Evolutionary conservation across 2,113 vertebrate genomes (phyloP), one percentile per base, ranked within the genome.

Genomic region (Tachysurus fulvidraco): DNA sequence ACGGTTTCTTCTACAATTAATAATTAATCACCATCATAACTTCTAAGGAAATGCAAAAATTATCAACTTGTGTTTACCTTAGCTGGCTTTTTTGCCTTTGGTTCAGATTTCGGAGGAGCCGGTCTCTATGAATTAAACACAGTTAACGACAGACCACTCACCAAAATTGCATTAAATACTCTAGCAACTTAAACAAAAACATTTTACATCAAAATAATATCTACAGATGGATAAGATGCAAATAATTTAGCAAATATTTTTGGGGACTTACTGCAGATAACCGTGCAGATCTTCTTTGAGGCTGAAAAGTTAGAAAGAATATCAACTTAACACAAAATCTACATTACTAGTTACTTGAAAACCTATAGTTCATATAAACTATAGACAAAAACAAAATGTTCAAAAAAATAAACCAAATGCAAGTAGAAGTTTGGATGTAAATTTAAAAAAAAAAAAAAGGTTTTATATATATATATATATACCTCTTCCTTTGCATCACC

Each of bases 231-330:
- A 12, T 23, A 60, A 3, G 52, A 9, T 28, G 0, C 23, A 44
- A 59, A 60, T 67, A 30, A 30, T 83, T 54, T 54, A 54, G 41
- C 10, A 57, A 28, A 21, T 79, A 12, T 25, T n/a, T 25, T 19
- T 54, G 17, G 7, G 6, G 19, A 89, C 97, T 96, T 95, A 99
- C 97, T 93, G 96, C 95, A 16, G 96, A 97, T 94, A 98, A 94
- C 93, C 97, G 95, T 78, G 96, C 95, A 41, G 97, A 99, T 96
- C 97, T 96, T 96, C 97, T 98, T 94, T 96, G 95, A 93, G 97
- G 97, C 97, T 99, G 93, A 52, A 94, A 1, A 25, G 88, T 10
- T 54, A 84, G 74, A 88, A 77, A 91, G 19, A 44, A 91, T 3
- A n/a, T 85, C 3, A 82, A 69, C 52, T 67, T 52, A 25, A 81